Base-by-base conservation (phyloP, 1,140 invertebrate species). In the Magallana angulata region DNA sequence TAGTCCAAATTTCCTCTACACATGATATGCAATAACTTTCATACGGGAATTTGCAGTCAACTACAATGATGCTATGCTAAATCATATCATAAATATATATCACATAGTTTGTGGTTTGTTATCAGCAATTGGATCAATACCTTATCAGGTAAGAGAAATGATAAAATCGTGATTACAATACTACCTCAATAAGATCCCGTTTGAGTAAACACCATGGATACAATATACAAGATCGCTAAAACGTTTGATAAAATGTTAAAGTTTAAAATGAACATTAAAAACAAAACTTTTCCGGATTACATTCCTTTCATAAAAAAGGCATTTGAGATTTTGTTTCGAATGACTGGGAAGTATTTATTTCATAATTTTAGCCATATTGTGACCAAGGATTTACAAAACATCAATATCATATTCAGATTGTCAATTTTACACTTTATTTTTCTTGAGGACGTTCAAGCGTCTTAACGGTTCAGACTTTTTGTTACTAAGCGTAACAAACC, bases 171-270 rank as follows among this genome's bases (percentile, higher is more conserved):
- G 24, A 3, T 76, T 8, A 76, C 11, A 76, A 76, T 18, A 18
- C 14, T 76, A 76, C 68, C 68, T 76, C 68, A 76, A 76, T 12
- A 76, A 9, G 36, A 30, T 76, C 24, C 1, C 68, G 24, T 76
- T 76, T 48, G 9, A 2, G 7, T 8, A 82, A 82, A 82, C 48
- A 82, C 81, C 81, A 82, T 82, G 81, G 81, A 82, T 82, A 82
- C 81, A 82, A 57, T 8, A 58, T 8, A 82, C 57, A 57, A 24
- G 81, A 8, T 36, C 57, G n/a, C 57, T 57, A n/a, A 57, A 82
- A 82, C 48, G 81, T 16, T 76, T 76, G 7, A 36, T 11, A 24
- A 71, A 76, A 76, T 36, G 9, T 12, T 76, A 36, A 2, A 30
- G 3, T 24, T 30, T 30, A 76, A 76, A 76, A 30, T 36, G 8